Percentiles rank a stretch among this genome's conserved stretches.
Evolutionary conservation across 37 sponge, comb jelly and placozoan species (phyloP).

Genomic region (Oopsacas minuta): DNA sequence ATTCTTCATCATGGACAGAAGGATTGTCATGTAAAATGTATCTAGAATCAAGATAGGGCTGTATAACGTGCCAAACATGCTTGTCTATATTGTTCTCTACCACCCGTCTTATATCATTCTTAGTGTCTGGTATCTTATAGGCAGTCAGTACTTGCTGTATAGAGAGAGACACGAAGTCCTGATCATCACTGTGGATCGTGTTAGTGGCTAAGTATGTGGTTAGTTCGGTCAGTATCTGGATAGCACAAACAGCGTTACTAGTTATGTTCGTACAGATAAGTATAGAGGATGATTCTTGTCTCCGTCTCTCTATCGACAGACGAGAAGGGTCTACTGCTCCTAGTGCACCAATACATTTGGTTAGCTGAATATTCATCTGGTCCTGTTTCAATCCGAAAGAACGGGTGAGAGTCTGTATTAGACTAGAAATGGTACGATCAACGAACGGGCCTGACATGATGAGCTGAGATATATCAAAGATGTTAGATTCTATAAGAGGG

Average conservation of each 20-base stretch:
- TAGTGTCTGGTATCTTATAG: not conserved
- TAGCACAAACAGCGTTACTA: not conserved
- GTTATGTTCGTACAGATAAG: not conserved
- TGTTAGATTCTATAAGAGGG: not conserved
- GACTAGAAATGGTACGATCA: not conserved
- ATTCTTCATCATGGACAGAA: not conserved
- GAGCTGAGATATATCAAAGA: not conserved
- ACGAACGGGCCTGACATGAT: not conserved
- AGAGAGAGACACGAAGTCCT: not conserved
- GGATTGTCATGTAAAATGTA: not conserved
- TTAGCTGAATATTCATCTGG: not conserved
- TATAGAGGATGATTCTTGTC: not conserved
- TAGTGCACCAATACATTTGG: not conserved
- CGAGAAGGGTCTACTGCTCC: not conserved
- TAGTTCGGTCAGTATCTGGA: not conserved
- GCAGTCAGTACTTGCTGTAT: not conserved
- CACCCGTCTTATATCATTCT: not conserved
- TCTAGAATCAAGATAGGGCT: not conserved
- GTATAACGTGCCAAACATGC: not conserved
- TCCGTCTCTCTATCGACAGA: not conserved
- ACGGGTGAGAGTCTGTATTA: not conserved
- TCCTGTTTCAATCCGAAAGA: not conserved
- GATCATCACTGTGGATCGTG: not conserved
- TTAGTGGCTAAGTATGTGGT: not conserved
- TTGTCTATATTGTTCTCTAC: not conserved